phyloP scores from a whole-genome alignment of 2,888 invertebrate genomes.

The Aphrophora alni region DNA sequence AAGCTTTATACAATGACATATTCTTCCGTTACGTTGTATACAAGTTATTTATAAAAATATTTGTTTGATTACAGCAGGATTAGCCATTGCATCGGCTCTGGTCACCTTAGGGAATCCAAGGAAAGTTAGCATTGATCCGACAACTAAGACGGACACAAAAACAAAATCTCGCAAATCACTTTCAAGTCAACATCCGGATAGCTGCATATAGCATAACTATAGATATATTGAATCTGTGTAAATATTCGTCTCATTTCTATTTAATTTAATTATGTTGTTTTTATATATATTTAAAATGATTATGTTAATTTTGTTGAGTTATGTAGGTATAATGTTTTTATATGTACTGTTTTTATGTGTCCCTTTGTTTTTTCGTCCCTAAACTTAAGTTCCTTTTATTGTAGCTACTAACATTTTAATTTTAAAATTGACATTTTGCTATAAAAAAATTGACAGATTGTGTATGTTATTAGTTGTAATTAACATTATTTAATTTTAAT shows the following conservation, averaged over 20 bases:
- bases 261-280: neutral
- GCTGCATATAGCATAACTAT: constrained; percentile 55
- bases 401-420: too few species aligned
- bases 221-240: neutral
- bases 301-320: neutral
- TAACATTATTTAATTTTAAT: too few species aligned
- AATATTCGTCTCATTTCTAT: neutral
- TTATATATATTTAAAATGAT: neutral
- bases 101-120: constrained; percentile 86
- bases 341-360: neutral
- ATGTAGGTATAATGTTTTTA: neutral
- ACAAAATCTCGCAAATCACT: constrained; percentile 65
- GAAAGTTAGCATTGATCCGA: constrained; percentile 71
- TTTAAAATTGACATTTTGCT: too few species aligned
- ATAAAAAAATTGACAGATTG: too few species aligned
- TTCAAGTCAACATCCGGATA: constrained; percentile 73
- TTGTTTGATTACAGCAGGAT: constrained; percentile 65
- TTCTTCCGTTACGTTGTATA: too few species aligned
- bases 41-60: too few species aligned
- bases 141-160: constrained; percentile 63
- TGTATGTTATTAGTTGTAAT: too few species aligned
- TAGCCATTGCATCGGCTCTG: constrained; percentile 88
- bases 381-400: too few species aligned
- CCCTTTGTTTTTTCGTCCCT: too few species aligned
- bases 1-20: too few species aligned